Conservation (phyloP, 2,113 vertebrate species). For the Tiliqua scincoides region DNA sequence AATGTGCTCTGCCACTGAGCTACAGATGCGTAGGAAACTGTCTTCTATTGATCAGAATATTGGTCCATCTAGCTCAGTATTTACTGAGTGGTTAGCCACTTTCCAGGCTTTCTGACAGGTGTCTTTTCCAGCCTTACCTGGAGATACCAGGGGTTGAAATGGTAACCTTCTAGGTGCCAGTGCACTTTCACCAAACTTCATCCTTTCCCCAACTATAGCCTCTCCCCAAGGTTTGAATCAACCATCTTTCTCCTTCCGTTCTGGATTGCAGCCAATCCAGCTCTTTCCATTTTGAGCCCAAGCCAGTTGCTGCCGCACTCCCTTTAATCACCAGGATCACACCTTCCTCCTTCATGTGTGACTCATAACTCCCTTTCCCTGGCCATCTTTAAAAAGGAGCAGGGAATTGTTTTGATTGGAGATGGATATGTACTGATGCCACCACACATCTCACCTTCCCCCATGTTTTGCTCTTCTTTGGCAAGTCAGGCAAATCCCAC, state of each 20-base stretch:
- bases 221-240: slow-evolving; percentile 34
- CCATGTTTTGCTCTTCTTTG: slow-evolving; percentile 34
- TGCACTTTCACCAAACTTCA: too few species aligned
- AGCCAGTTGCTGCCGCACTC: slow-evolving; percentile 14
- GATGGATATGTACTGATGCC: slow-evolving; percentile 60
- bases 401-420: slow-evolving; percentile 52
- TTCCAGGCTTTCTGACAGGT: too few species aligned
- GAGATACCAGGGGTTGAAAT: too few species aligned
- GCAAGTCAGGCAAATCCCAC: neutral
- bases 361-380: slow-evolving; percentile 53
- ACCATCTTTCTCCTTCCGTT: slow-evolving; percentile 16
- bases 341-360: slow-evolving; percentile 46
- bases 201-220: too few species aligned
- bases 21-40: too few species aligned
- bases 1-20: too few species aligned
- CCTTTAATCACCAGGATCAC: slow-evolving; percentile 40
- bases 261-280: slow-evolving; percentile 33
- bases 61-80: too few species aligned
- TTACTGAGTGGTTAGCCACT: neutral
- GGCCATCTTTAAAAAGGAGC: slow-evolving; percentile 46
- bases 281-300: slow-evolving; percentile 20
- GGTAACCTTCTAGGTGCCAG: too few species aligned
- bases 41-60: too few species aligned
- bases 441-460: slow-evolving; percentile 50
- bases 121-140: too few species aligned